Percentiles rank a stretch among this genome's conserved stretches.
Conservation (phyloP, 30 jellyfish, hydroid and myxozoan species). For the Aurelia coerulea region DNA sequence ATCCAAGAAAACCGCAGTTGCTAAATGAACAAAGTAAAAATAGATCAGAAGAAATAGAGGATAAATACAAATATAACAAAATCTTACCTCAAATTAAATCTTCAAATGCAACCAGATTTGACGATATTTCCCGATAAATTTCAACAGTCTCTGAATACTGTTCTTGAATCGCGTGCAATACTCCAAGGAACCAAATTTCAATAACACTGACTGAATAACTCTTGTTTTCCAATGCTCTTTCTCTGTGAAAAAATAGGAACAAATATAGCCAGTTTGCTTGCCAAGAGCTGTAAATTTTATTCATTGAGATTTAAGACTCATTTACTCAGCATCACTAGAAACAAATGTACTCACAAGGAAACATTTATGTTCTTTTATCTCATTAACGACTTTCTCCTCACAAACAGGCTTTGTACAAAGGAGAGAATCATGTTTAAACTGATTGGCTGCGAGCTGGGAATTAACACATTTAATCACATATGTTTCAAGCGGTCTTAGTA, state of each 20-base stretch:
- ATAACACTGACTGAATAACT: neutral
- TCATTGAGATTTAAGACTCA: neutral
- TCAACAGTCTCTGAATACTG: no score
- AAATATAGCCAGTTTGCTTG: conserved; percentile 13
- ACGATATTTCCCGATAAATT: no score
- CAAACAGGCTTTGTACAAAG: conserved; percentile 39
- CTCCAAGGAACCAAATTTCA: no score
- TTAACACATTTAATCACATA: conserved; percentile 29
- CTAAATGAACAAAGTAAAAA: no score
- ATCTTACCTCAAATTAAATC: no score
- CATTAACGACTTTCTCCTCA: conserved; percentile 58
- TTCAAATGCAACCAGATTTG: no score
- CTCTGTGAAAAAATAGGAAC: conserved; percentile 24
- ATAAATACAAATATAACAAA: no score
- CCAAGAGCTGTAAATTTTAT: neutral
- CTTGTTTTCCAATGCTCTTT: conserved; percentile 11
- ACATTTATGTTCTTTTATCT: conserved; percentile 39
- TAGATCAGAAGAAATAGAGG: no score
- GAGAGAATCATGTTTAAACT: conserved; percentile 11
- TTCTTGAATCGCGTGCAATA: no score
- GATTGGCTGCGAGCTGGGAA: conserved; percentile 60
- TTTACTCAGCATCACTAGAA: neutral
- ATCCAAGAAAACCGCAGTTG: no score
- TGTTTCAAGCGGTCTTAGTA: conserved; percentile 31
- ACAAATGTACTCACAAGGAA: conserved; percentile 37